These are phyloP conservation scores for Neodiprion virginianus DNA, from an alignment of 1,140 invertebrate genomes.

Conservation along the genomic window DNA sequence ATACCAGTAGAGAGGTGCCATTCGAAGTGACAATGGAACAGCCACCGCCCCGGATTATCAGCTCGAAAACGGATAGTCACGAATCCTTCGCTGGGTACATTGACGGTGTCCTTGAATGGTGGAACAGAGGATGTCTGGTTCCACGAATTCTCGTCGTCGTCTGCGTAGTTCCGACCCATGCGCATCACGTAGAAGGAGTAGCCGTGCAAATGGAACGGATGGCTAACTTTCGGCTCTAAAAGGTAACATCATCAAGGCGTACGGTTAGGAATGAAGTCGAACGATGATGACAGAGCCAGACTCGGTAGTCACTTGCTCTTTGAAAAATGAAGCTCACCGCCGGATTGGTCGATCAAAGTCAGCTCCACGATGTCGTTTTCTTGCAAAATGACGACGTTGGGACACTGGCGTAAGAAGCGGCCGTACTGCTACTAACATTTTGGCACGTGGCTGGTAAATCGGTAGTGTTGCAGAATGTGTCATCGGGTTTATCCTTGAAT, in stretches of 20 bases:
- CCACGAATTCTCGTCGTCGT: too few relatives aligned
- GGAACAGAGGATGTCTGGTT: too few relatives aligned
- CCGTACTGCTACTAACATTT: slow-evolving; percentile 42
- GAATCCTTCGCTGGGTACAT: slow-evolving; percentile 65
- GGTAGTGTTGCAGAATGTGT: slow-evolving; percentile 56
- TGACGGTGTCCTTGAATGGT: slow-evolving; percentile 32
- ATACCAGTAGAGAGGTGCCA: neutral
- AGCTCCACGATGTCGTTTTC: neutral
- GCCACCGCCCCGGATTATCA: slow-evolving; percentile 62
- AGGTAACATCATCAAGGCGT: too few relatives aligned
- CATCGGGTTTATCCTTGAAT: slow-evolving; percentile 57
- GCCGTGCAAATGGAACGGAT: too few relatives aligned
- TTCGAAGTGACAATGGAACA: slow-evolving; percentile 33
- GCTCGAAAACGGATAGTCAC: slow-evolving; percentile 62
- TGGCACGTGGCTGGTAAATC: slow-evolving; percentile 43
- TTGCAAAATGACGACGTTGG: neutral
- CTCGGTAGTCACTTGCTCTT: too few relatives aligned
- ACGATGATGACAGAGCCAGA: too few relatives aligned
- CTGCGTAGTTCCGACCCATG: too few relatives aligned
- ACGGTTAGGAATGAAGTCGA: too few relatives aligned
- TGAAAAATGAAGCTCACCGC: too few relatives aligned
- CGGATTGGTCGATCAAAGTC: neutral
- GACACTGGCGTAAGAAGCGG: neutral
- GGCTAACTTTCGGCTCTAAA: too few relatives aligned
- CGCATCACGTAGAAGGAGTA: too few relatives aligned